A percentile compares a stretch with the other conserved stretches of the same genome.
Conservation (phyloP, 2,113 vertebrate species). For the Anhinga anhinga region DNA sequence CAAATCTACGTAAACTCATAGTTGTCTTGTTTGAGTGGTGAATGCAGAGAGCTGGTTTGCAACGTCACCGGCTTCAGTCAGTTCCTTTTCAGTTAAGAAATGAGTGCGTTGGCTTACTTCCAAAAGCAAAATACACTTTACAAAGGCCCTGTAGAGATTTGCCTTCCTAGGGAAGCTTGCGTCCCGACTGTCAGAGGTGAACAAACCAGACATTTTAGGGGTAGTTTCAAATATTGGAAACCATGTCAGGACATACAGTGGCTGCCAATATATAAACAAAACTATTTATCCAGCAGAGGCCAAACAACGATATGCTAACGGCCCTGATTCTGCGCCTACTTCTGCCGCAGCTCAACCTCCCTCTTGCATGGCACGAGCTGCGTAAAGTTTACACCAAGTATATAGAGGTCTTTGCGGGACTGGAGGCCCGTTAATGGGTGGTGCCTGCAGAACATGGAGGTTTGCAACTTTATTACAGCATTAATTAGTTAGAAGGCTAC, state of each 20-base stretch:
- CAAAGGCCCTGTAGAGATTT: not conserved
- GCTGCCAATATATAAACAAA: not conserved
- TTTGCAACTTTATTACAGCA: not conserved
- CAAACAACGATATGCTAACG: not conserved
- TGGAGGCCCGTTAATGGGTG: not conserved
- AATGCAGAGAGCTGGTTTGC: not conserved
- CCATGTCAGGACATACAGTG: not conserved
- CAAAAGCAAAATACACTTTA: not conserved
- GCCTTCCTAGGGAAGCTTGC: not conserved
- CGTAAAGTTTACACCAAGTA: not conserved
- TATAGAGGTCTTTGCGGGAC: not conserved
- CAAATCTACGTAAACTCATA: not conserved
- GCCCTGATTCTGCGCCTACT: not conserved
- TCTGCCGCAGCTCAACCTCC: not conserved
- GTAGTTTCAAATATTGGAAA: not conserved
- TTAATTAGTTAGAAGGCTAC: not conserved
- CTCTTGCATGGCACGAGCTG: fast-evolving
- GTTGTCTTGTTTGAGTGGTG: not conserved
- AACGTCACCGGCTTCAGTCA: not conserved
- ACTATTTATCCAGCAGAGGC: not conserved
- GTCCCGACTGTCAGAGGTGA: not conserved
- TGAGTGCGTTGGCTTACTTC: not conserved
- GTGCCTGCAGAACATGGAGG: not conserved
- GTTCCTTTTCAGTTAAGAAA: not conserved
- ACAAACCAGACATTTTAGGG: not conserved